Evolutionary conservation across 1,140 invertebrate species (phyloP), one percentile per base, ranked within the genome.

Genomic region (Drosophila erecta): DNA sequence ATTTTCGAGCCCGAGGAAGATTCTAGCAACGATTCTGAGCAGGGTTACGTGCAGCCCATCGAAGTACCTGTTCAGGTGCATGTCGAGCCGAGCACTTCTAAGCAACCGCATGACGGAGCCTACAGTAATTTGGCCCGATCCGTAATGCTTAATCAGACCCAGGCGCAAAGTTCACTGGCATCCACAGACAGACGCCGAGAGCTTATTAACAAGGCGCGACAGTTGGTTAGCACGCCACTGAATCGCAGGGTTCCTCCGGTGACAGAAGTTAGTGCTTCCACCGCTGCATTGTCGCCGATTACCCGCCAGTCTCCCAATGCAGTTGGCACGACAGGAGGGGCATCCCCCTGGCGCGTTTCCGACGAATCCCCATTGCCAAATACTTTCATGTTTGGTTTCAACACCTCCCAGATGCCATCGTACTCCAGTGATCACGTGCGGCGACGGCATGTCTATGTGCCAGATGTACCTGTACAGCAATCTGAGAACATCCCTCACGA

Each of bases 331-430:
- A 56, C 24, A 35, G 58, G 44, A 12, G 49, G 33, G 6, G 8
- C 40, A n/a, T 90, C 90, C 5, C 90, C 90, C 1, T 91, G 90
- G 90, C 90, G 90, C 10, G 75, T 91, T 8, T 55, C 78, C 8
- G 86, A 87, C 17, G 69, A 77, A 17, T 51, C 55, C 1, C 35
- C 60, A 7, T 20, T 91, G 56, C 90, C 90, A 2, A 81, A 77
- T 44, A 76, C 80, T 17, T 91, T 91, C 43, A 54, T 51, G 24
- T 91, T 91, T 37, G 76, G 75, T 11, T 64, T 79, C 7, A 89
- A 91, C 37, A 85, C 64, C 33, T 86, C 76, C 11, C 73, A 85
- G n/a, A 41, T 91, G 17, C 90, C 90, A 0, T 91, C 90, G 2
- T 91, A 89, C 56, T 91, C 90, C 41, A 90, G 90, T 79, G 90